Evolutionary conservation across 2,888 invertebrate species (phyloP), one percentile per base, ranked within the genome.

Genomic region (Sesia apiformis): DNA sequence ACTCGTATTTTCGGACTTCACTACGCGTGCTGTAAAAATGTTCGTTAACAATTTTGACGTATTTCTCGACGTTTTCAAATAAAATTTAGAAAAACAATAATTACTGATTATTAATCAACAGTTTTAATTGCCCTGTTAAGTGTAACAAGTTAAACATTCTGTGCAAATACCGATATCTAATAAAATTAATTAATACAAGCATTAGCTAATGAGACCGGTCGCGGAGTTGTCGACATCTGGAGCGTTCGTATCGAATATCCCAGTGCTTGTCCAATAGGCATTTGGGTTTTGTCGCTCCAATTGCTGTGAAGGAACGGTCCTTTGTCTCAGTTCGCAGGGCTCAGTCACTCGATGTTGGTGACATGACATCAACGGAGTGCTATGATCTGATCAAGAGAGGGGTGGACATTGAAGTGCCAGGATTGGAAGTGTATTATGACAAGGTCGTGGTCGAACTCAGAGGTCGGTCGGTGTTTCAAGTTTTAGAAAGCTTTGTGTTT

Each of bases 391-490:
- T 90, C 67, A 85, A 83, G 72, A 79, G 75, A 64, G 90, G 90
- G 53, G 80, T 90, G 38, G 87, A 88, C 62, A 84, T 86, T 38
- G 90, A 90, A 72, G 89, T 90, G 69, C 90, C 90, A 3, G 90
- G 90, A 46, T 73, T 91, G 66, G 91, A 91, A 58, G 76, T 81
- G 60, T 92, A 91, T 72, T 91, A 90, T 72, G 92, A 92, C 68
- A 91, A 90, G 78, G 89, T 91, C 56, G 91, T 92, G 58, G 65
- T 79, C 59, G 91, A 91, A 72, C 82, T 92, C 23, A 79, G 92
- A 91, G 92, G 92, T 92, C 81, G 69, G 84, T 84, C 62, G 63
- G 23, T 23, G 23, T 23, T 23, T 23, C 23, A 23, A 23, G 23
- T 23, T 23, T 23, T 23, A 23, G 23, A 23, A 23, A 23, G 23